phyloP scores from a whole-genome alignment of 2,113 vertebrate genomes.

The Arenaria interpres region DNA sequence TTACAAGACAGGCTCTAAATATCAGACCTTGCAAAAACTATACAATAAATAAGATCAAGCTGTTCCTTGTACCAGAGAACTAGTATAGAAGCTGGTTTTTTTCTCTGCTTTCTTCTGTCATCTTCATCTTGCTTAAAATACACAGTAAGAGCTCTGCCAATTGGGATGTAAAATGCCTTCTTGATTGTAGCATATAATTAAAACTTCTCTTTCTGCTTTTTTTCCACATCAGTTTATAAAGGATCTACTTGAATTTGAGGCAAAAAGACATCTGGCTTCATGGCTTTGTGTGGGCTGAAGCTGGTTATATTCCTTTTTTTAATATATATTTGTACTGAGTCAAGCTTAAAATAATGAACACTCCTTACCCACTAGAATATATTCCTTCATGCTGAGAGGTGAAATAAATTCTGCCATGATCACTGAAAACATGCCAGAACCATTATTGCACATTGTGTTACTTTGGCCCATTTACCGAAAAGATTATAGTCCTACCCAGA shows the following conservation, averaged over 20 bases:
- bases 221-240: conserved; percentile 51
- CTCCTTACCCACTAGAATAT: conserved; percentile 9
- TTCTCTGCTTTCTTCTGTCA: conserved; percentile 28
- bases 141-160: conserved; percentile 51
- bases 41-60: conserved; percentile 55
- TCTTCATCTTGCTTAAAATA: conserved; percentile 68
- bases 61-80: conserved; percentile 26
- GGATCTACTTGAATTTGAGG: conserved; percentile 46
- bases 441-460: not conserved
- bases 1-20: conserved; percentile 6
- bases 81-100: not conserved
- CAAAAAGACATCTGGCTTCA: conserved; percentile 51
- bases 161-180: conserved; percentile 58
- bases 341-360: conserved; percentile 44
- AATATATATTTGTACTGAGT: conserved; percentile 42
- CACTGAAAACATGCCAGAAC: not conserved
- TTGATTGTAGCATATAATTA: conserved; percentile 71
- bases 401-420: conserved; percentile 29
- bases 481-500: not conserved
- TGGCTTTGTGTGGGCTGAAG: conserved; percentile 29
- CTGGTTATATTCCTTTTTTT: conserved; percentile 24
- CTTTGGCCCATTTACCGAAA: not conserved
- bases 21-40: conserved; percentile 26
- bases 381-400: not conserved
- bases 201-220: conserved; percentile 57